These are phyloP conservation scores for Danio tinwini DNA, from an alignment of 2,797 vertebrate species.

Conservation along the genomic window DNA sequence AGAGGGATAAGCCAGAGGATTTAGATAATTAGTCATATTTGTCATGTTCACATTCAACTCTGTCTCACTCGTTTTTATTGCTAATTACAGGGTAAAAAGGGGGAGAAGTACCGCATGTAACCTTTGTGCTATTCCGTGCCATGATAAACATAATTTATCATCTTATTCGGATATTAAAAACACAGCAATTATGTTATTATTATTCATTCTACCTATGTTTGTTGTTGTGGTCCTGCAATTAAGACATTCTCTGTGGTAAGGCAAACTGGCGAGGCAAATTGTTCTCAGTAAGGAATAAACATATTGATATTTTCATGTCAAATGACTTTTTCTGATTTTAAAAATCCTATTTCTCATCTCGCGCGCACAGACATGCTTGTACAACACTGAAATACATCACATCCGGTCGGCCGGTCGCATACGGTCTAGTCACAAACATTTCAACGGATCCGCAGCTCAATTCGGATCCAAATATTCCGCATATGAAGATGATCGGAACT, in stretches of 20 bases:
- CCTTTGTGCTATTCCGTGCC: not conserved
- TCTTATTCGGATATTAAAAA: constrained; percentile 22
- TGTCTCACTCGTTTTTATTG: constrained; percentile 31
- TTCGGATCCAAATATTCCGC: no score
- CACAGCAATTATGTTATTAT: not conserved
- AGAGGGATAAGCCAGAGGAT: constrained; percentile 40
- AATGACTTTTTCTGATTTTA: no score
- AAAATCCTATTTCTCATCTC: no score
- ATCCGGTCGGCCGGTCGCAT: no score
- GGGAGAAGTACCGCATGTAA: not conserved
- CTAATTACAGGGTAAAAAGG: constrained; percentile 14
- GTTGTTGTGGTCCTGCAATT: not conserved
- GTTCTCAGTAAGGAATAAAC: no score
- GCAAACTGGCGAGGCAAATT: no score
- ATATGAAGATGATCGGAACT: no score
- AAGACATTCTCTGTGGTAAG: not conserved
- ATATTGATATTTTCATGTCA: no score
- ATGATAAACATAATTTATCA: constrained; percentile 18
- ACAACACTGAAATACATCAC: no score
- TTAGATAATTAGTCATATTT: constrained; percentile 41
- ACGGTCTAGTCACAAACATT: no score
- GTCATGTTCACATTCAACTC: constrained; percentile 23
- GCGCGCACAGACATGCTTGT: no score
- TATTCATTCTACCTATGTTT: not conserved
- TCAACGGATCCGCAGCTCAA: no score